Evolutionary conservation across 2,888 invertebrate species (phyloP).

Genomic region (Syritta pipiens): DNA sequence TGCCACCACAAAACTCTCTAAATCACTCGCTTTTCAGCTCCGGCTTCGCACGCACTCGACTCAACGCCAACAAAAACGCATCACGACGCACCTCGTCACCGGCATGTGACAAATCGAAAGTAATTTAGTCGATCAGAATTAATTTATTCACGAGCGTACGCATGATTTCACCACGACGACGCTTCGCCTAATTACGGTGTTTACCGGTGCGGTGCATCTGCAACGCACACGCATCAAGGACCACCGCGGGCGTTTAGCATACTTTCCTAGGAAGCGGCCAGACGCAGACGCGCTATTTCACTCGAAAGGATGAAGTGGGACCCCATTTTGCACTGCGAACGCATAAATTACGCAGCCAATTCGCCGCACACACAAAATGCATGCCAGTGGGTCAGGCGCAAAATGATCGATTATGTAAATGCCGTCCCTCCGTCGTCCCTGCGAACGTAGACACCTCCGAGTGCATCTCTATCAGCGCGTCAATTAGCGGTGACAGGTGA

Average conservation of each 20-base stretch:
- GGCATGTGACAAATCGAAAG: constrained; percentile 61
- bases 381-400: constrained; percentile 62
- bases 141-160: constrained; percentile 59
- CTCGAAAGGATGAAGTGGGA: constrained; percentile 34
- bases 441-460: constrained; percentile 21
- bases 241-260: constrained; percentile 46
- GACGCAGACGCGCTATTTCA: neutral
- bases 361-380: constrained; percentile 26
- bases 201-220: constrained; percentile 36
- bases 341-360: constrained; percentile 45
- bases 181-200: constrained; percentile 34
- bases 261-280: constrained; percentile 21
- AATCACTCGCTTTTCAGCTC: constrained; percentile 8
- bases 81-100: neutral
- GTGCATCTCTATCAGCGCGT: constrained; percentile 61
- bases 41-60: constrained; percentile 12
- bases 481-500: constrained; percentile 64
- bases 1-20: constrained; percentile 40
- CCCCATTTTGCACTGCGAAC: constrained; percentile 27
- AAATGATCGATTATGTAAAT: constrained; percentile 68
- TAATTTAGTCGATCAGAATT: constrained; percentile 51
- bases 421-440: neutral
- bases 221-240: constrained; percentile 44
- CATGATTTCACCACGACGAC: constrained; percentile 57
- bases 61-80: no score